phyloP scores from a whole-genome alignment of 2,888 invertebrate species.

The Xanthorhoe designata region DNA sequence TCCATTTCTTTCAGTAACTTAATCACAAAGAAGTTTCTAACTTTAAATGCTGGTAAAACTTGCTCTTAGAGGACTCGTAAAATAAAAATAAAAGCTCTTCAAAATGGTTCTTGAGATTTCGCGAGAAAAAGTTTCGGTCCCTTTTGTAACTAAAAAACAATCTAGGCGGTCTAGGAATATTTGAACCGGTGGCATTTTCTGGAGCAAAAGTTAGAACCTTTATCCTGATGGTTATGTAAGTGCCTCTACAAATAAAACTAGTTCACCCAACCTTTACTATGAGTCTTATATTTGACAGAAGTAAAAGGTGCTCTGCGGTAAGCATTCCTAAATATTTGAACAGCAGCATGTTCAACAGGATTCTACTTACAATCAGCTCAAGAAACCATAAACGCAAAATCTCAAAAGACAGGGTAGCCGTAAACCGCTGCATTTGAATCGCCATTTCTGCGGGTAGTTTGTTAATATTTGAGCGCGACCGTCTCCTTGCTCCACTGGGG shows the following conservation, averaged over 20 bases:
- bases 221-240: slow-evolving; percentile 21
- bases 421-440: slow-evolving; percentile 69
- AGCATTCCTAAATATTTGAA: slow-evolving; percentile 25
- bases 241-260: slow-evolving; percentile 14
- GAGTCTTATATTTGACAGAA: slow-evolving; percentile 12
- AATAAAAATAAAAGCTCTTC: slow-evolving; percentile 60
- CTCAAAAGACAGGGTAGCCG: slow-evolving; percentile 52
- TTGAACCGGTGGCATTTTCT: slow-evolving; percentile 25
- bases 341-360: slow-evolving; percentile 31
- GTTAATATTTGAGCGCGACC: slow-evolving; percentile 78
- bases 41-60: slow-evolving; percentile 56
- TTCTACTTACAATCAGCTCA: slow-evolving; percentile 46
- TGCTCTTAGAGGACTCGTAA: slow-evolving; percentile 53
- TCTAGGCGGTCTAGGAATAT: slow-evolving; percentile 33
- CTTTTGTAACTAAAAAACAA: slow-evolving; percentile 39
- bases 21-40: slow-evolving; percentile 57
- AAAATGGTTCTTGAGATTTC: slow-evolving; percentile 45
- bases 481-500: slow-evolving; percentile 62
- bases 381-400: slow-evolving; percentile 47
- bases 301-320: slow-evolving; percentile 16
- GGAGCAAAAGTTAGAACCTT: slow-evolving; percentile 12
- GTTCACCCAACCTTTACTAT: background rate
- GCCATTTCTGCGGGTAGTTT: slow-evolving; percentile 72
- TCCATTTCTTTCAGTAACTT: slow-evolving; percentile 61
- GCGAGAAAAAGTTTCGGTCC: slow-evolving; percentile 38